phyloP scores from a whole-genome alignment of 2,797 vertebrate genomes.

The Fringilla coelebs region DNA sequence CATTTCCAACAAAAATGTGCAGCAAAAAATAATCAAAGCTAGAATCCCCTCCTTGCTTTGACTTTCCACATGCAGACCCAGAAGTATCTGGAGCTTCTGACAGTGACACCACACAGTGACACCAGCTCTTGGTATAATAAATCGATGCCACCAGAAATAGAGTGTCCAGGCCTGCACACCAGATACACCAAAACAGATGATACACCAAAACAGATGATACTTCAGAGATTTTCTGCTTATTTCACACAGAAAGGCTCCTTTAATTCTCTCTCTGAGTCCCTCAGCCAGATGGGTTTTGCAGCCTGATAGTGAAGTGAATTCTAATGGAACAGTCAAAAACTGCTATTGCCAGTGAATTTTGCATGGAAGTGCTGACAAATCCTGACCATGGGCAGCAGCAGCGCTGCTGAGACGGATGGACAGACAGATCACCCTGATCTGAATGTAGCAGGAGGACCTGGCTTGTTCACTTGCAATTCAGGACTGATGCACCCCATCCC shows the following conservation, averaged over 20 bases:
- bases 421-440: neutral
- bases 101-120: neutral
- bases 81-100: neutral
- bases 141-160: neutral
- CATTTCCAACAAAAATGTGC: neutral
- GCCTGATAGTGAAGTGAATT: neutral
- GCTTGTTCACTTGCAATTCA: neutral
- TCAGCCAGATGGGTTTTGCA: neutral
- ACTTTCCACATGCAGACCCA: neutral
- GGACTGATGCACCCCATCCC: neutral
- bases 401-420: neutral
- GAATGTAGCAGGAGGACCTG: neutral
- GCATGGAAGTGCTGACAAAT: rapidly evolving
- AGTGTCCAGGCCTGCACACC: neutral
- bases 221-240: neutral
- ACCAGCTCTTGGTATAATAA: neutral
- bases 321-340: neutral
- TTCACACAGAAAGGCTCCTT: neutral
- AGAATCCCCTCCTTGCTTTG: neutral
- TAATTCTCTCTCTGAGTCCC: neutral
- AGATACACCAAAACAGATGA: neutral
- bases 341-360: neutral
- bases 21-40: neutral
- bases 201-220: neutral
- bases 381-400: neutral